phyloP scores from a whole-genome alignment of 1,140 invertebrate species.

The Eumaeus atala region DNA sequence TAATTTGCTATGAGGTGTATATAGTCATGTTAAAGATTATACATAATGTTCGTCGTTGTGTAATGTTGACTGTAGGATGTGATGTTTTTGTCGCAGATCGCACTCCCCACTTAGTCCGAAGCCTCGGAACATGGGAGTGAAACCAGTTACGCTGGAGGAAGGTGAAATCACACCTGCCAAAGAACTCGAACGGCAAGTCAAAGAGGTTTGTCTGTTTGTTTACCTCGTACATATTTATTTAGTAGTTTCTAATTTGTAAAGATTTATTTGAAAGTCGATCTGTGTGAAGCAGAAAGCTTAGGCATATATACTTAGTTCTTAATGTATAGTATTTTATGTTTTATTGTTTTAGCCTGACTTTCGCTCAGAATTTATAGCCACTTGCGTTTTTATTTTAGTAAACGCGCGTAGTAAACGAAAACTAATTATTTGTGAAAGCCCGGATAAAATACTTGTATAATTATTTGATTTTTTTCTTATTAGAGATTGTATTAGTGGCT shows the following conservation, averaged over 20 bases:
- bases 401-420: too few relatives aligned
- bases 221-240: background rate
- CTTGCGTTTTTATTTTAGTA: too few relatives aligned
- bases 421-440: too few relatives aligned
- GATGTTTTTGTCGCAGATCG: constrained; percentile 61
- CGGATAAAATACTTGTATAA: too few relatives aligned
- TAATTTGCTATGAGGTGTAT: background rate
- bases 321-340: too few relatives aligned
- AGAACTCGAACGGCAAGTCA: constrained; percentile 78
- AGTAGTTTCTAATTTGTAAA: constrained; percentile 1
- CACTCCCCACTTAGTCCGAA: constrained; percentile 77
- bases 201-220: constrained; percentile 66
- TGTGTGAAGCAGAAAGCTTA: background rate
- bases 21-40: background rate
- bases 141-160: constrained; percentile 63
- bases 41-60: background rate
- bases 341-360: too few relatives aligned
- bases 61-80: constrained; percentile 2
- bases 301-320: background rate
- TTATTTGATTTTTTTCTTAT: too few relatives aligned
- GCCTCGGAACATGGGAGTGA: constrained; percentile 71
- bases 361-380: too few relatives aligned
- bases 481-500: too few relatives aligned
- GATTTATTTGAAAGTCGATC: background rate
- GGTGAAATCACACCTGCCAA: constrained; percentile 75